Evolutionary conservation across 1,140 invertebrate species (phyloP).

Genomic region (Drosophila jambulina): DNA sequence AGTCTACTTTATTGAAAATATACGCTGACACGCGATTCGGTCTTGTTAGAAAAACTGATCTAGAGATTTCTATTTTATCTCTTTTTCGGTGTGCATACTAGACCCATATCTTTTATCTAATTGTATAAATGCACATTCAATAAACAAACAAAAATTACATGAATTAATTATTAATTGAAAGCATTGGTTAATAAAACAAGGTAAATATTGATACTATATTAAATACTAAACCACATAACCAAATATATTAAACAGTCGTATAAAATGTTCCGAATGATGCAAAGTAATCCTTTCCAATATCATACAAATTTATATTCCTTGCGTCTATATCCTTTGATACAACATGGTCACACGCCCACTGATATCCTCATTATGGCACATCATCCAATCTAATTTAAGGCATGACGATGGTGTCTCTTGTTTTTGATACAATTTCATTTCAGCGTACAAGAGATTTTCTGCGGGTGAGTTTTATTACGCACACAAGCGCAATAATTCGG

Average conservation of each 20-base stretch:
- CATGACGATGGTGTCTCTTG: conserved; percentile 49
- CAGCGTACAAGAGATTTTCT: conserved; percentile 60
- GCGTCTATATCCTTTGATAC: conserved; percentile 6
- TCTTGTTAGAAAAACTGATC: too few species aligned
- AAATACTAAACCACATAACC: not conserved
- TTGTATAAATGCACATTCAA: too few species aligned
- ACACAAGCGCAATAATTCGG: conserved; percentile 72
- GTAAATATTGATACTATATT: not conserved
- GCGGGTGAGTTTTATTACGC: conserved; percentile 74
- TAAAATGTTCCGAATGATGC: not conserved
- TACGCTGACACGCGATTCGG: too few species aligned
- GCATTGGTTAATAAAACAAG: too few species aligned
- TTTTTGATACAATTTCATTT: conserved; percentile 62
- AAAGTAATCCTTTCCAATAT: not conserved
- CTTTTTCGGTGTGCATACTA: not conserved
- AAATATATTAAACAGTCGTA: not conserved
- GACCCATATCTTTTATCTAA: too few species aligned
- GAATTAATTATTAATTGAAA: not conserved
- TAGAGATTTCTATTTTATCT: too few species aligned
- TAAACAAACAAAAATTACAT: too few species aligned
- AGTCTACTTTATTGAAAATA: not conserved
- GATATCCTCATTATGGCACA: conserved; percentile 74
- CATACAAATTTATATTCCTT: conserved; percentile 22
- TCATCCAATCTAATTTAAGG: conserved; percentile 78
- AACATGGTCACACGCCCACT: not conserved